Percentiles rank a stretch among this genome's conserved stretches.
Evolutionary conservation across 1,140 invertebrate species (phyloP).

Genomic region (Drosophila serrata): DNA sequence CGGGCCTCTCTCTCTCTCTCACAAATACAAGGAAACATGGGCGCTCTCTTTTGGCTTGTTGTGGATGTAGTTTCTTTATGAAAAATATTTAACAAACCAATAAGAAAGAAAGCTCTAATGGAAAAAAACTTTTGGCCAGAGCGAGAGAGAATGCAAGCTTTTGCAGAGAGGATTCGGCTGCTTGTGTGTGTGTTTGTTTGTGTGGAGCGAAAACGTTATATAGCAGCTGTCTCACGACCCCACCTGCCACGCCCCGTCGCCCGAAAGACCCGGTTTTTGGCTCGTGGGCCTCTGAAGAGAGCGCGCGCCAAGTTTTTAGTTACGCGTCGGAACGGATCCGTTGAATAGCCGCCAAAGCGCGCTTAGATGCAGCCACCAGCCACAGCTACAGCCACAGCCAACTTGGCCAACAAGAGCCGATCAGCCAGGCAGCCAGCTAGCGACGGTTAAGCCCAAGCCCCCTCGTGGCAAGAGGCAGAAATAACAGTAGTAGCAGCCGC

Average conservation of each 20-base stretch:
- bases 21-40: slow-evolving; percentile 11
- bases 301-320: slow-evolving; percentile 83
- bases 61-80: slow-evolving; percentile 44
- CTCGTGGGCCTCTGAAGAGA: slow-evolving; percentile 66
- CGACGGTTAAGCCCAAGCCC: slow-evolving; percentile 45
- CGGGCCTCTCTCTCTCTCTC: slow-evolving; percentile 16
- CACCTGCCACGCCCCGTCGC: slow-evolving; percentile 39
- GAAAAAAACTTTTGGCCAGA: slow-evolving; percentile 25
- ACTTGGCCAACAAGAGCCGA: slow-evolving; percentile 47
- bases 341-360: slow-evolving; percentile 75
- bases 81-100: slow-evolving; percentile 52
- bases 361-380: slow-evolving; percentile 67
- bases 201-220: slow-evolving; percentile 49
- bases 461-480: slow-evolving; percentile 19
- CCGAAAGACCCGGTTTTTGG: slow-evolving; percentile 70
- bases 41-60: slow-evolving; percentile 30
- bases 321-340: slow-evolving; percentile 81
- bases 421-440: slow-evolving; percentile 47
- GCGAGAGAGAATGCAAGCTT: slow-evolving; percentile 47
- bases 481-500: slow-evolving; percentile 18
- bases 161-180: slow-evolving; percentile 40
- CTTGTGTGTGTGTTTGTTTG: slow-evolving; percentile 8
- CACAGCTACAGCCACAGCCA: slow-evolving; percentile 39
- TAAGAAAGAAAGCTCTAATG: slow-evolving; percentile 49
- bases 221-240: slow-evolving; percentile 51